Evolutionary conservation across 2,888 invertebrate species (phyloP).

Genomic region (Nomada hirtipes): DNA sequence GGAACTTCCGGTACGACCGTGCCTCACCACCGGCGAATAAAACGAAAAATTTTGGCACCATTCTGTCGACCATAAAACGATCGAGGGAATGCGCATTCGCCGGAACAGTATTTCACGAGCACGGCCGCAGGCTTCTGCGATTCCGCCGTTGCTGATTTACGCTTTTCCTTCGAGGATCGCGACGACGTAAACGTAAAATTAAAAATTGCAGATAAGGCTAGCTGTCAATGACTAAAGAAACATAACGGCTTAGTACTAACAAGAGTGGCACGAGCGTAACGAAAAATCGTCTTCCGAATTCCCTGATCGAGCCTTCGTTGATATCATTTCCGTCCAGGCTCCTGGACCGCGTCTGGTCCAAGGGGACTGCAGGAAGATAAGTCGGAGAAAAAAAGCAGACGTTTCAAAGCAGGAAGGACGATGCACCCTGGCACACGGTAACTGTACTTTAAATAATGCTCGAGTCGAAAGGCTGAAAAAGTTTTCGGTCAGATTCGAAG

Average conservation of each 20-base stretch:
- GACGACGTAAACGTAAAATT: background rate
- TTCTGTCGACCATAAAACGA: constrained; percentile 41
- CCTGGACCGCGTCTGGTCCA: background rate
- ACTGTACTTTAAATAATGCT: constrained; percentile 52
- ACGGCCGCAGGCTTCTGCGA: constrained; percentile 1
- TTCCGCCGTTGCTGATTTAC: background rate
- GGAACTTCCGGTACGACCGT: constrained; percentile 18
- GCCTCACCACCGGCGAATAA: constrained; percentile 29
- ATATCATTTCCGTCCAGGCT: background rate
- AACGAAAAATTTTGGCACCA: constrained; percentile 43
- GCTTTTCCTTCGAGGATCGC: background rate
- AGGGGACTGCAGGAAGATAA: constrained; percentile 2
- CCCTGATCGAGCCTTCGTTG: background rate
- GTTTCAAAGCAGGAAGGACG: constrained; percentile 31
- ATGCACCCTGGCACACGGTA: constrained; percentile 4
- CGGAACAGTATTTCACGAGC: constrained; percentile 14
- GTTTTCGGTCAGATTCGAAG: constrained; percentile 50
- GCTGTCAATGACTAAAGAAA: no score
- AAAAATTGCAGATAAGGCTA: no score
- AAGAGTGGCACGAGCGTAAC: no score
- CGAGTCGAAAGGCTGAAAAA: constrained; percentile 53
- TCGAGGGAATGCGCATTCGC: background rate
- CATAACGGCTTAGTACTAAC: no score
- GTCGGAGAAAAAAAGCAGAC: background rate
- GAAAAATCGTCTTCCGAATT: background rate